Evolutionary conservation across 2,113 vertebrate genomes (phyloP).

Genomic region (Pseudopipra pipra): DNA sequence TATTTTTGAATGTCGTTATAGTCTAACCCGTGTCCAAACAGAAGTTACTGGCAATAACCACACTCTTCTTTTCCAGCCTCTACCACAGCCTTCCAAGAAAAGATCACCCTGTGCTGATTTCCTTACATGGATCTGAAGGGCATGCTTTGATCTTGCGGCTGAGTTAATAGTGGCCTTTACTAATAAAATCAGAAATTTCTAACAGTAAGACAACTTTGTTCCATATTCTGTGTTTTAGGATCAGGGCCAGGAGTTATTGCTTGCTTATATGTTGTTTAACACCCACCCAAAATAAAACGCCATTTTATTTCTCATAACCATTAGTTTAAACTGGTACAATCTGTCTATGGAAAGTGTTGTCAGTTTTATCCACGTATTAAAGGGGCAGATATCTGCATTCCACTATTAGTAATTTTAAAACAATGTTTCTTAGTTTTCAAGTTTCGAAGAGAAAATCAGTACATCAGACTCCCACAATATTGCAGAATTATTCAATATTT

Average conservation of each 20-base stretch:
- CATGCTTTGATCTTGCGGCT: not conserved
- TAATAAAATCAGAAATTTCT: not conserved
- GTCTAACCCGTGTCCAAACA: not conserved
- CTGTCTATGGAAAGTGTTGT: not conserved
- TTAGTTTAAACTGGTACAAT: not conserved
- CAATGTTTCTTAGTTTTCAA: not conserved
- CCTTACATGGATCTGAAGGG: not conserved
- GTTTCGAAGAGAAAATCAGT: not conserved
- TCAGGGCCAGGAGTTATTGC: not conserved
- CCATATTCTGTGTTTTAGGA: not conserved
- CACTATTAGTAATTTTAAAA: not conserved
- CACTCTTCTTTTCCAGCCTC: not conserved
- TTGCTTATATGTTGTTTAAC: not conserved
- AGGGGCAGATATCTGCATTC: not conserved
- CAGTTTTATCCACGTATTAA: not conserved
- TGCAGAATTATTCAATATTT: slow-evolving; percentile 1
- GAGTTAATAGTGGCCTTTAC: not conserved
- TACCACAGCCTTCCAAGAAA: not conserved
- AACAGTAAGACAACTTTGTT: not conserved
- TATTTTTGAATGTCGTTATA: not conserved
- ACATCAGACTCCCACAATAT: not conserved
- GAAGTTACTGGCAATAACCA: not conserved
- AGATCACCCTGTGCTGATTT: not conserved
- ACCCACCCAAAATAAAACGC: fast-evolving
- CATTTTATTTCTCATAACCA: not conserved